Percentiles rank a stretch among this genome's conserved stretches.
phyloP scores from a whole-genome alignment of 2,888 invertebrate genomes.

The Rhingia campestris region DNA sequence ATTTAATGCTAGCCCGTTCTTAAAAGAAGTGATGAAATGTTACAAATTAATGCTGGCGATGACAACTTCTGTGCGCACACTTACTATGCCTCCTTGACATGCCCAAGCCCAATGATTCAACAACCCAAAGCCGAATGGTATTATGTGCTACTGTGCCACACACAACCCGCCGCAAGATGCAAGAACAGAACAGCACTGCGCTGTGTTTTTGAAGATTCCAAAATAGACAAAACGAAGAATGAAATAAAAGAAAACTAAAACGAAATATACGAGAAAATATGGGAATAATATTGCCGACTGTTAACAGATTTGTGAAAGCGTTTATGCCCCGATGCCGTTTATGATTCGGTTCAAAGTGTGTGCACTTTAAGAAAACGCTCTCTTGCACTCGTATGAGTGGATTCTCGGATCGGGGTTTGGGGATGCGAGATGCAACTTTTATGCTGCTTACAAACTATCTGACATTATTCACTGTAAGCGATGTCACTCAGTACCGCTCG shows the following conservation, averaged over 20 bases:
- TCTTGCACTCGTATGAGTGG: conserved; percentile 4
- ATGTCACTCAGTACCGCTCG: conserved; percentile 57
- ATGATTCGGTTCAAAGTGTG: conserved; percentile 72
- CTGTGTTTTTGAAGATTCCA: conserved; percentile 50
- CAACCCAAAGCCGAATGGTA: conserved; percentile 26
- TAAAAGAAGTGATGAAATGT: conserved; percentile 73
- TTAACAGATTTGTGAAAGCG: conserved; percentile 81
- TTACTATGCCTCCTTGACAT: conserved; percentile 55
- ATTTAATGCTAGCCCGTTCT: conserved; percentile 71
- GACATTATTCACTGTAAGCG: conserved; percentile 54
- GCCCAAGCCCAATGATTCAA: conserved; percentile 60
- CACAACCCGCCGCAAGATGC: conserved; percentile 24
- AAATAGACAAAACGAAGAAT: conserved; percentile 62
- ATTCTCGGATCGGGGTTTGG: conserved; percentile 27
- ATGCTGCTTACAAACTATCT: conserved; percentile 67
- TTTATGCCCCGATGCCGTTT: conserved; percentile 75
- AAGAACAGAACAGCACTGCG: conserved; percentile 54
- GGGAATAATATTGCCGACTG: conserved; percentile 81
- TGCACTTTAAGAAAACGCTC: conserved; percentile 56
- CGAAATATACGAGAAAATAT: conserved; percentile 62
- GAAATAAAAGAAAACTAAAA: conserved; percentile 34
- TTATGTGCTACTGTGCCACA: conserved; percentile 56
- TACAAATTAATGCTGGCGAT: conserved; percentile 69
- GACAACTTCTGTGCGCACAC: conserved; percentile 66
- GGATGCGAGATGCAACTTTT: conserved; percentile 52